phyloP scores from a whole-genome alignment of 1,140 invertebrate species.

The Neodiprion fabricii region DNA sequence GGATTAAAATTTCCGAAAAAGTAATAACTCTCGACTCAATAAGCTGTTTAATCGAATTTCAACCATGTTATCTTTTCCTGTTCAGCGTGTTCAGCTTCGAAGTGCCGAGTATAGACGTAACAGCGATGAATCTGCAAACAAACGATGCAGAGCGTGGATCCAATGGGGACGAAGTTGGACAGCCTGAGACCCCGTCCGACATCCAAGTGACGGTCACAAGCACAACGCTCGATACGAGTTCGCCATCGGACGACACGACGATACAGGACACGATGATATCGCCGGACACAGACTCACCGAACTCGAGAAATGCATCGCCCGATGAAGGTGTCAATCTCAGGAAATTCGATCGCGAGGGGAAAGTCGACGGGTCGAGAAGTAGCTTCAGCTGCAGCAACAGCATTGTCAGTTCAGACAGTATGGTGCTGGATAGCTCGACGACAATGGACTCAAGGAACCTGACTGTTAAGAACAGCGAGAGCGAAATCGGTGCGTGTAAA shows the following conservation, averaged over 20 bases:
- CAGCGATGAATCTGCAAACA: constrained; percentile 31
- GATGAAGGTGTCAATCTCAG: constrained; percentile 35
- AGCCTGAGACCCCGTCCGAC: constrained; percentile 44
- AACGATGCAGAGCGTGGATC: not conserved
- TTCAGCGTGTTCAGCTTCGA: constrained; percentile 47
- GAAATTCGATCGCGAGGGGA: constrained; percentile 32
- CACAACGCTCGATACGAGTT: constrained; percentile 50
- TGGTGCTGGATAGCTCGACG: constrained; percentile 40
- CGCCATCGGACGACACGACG: constrained; percentile 45
- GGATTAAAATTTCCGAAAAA: constrained; percentile 2
- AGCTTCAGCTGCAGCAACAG: constrained; percentile 47
- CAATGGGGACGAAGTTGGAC: constrained; percentile 31
- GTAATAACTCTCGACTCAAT: constrained; percentile 16
- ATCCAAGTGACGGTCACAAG: constrained; percentile 47
- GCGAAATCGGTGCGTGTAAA: constrained; percentile 51
- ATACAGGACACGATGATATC: constrained; percentile 55
- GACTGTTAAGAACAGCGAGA: constrained; percentile 51
- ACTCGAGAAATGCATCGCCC: constrained; percentile 37
- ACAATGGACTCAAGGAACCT: constrained; percentile 49
- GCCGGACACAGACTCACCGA: constrained; percentile 51
- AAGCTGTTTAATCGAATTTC: no score
- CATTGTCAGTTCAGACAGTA: constrained; percentile 50
- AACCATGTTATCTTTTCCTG: not conserved
- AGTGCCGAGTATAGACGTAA: constrained; percentile 26
- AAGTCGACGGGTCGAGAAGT: not conserved